These are phyloP conservation scores for Poliocrania exsul DNA, from an alignment of 2,797 vertebrate species.

Conservation along the genomic window DNA sequence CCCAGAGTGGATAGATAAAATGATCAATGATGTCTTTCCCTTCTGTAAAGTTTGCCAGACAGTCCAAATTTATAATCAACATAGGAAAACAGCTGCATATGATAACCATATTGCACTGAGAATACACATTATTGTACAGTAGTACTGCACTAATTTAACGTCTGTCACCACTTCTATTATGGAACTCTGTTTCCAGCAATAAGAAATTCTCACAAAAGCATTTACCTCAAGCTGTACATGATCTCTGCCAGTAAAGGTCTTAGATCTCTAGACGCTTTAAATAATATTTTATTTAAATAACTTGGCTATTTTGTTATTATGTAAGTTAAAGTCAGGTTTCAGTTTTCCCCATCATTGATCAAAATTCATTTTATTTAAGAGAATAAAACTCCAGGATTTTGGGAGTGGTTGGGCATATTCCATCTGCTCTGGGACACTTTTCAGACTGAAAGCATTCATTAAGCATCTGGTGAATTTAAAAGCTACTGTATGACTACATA, in stretches of 20 bases:
- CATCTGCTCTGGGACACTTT: neutral
- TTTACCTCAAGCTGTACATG: neutral
- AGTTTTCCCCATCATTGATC: neutral
- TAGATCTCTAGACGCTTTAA: neutral
- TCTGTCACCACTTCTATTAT: slow-evolving; percentile 60
- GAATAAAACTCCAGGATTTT: neutral
- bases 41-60: slow-evolving; percentile 33
- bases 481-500: neutral
- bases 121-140: slow-evolving; percentile 55
- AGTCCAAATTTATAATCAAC: slow-evolving; percentile 47
- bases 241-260: neutral
- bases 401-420: neutral
- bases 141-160: slow-evolving; percentile 54
- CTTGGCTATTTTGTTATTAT: neutral
- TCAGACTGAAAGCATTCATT: neutral
- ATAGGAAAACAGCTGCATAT: slow-evolving; percentile 32
- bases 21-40: slow-evolving; percentile 30
- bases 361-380: neutral
- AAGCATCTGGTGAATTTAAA: neutral
- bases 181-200: slow-evolving; percentile 14
- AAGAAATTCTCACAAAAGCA: slow-evolving; percentile 11
- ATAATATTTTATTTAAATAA: neutral
- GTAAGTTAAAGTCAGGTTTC: neutral
- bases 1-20: slow-evolving; percentile 2
- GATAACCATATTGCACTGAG: slow-evolving; percentile 57